Conservation (phyloP, 2,888 invertebrate species). For the Altica lythri region DNA sequence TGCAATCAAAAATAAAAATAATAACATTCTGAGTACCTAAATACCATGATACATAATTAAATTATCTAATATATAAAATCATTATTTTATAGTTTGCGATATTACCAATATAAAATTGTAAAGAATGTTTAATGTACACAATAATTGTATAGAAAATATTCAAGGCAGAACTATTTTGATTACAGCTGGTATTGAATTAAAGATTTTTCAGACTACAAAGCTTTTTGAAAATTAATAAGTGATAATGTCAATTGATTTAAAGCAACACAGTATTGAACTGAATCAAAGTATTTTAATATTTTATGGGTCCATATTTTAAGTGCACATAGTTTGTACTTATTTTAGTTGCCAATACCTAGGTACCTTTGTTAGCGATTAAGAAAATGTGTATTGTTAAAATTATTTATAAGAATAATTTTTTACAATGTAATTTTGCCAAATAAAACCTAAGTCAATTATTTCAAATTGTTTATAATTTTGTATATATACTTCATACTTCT, state of each 20-base stretch:
- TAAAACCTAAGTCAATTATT: slow-evolving; percentile 50
- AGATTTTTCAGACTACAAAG: slow-evolving; percentile 12
- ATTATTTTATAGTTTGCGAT: no score
- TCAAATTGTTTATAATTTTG: no score
- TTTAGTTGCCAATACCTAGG: slow-evolving; percentile 31
- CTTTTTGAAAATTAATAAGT: slow-evolving; percentile 29
- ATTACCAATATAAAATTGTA: no score
- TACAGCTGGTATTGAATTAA: slow-evolving; percentile 8
- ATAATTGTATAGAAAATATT: not conserved
- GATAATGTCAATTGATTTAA: slow-evolving; percentile 21
- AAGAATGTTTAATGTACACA: no score
- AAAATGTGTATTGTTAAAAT: slow-evolving; percentile 32
- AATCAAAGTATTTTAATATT: slow-evolving; percentile 39
- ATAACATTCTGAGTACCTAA: slow-evolving; percentile 23
- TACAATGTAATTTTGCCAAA: slow-evolving; percentile 50
- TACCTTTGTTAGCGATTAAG: slow-evolving; percentile 28
- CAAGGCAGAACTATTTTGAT: not conserved
- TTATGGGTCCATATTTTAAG: slow-evolving; percentile 43
- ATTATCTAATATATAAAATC: no score
- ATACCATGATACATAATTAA: no score
- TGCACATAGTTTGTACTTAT: slow-evolving; percentile 27
- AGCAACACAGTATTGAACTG: slow-evolving; percentile 28
- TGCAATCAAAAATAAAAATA: slow-evolving; percentile 53
- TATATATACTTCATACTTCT: no score
- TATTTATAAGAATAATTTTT: slow-evolving; percentile 43